These are phyloP conservation scores for Cynodonichthys magdalenae DNA, from an alignment of 2,797 vertebrate species.

Conservation along the genomic window DNA sequence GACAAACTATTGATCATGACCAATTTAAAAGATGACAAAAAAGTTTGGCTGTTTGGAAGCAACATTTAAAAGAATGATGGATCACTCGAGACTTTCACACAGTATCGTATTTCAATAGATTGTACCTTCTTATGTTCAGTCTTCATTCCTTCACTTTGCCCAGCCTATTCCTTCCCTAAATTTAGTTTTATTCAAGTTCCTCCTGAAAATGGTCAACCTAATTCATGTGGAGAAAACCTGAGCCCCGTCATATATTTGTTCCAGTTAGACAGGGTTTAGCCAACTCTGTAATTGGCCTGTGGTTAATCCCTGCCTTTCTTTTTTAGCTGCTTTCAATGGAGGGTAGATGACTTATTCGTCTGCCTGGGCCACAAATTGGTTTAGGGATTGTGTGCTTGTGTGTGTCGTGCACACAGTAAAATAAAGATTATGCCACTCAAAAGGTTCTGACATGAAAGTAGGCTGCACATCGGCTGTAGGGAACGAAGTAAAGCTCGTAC, in stretches of 20 bases:
- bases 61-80: not conserved
- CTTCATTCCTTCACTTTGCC: constrained; percentile 3
- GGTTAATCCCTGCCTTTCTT: constrained; percentile 75
- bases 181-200: constrained; percentile 34
- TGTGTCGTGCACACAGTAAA: not conserved
- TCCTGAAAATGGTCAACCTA: constrained; percentile 44
- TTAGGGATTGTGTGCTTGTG: constrained; percentile 41
- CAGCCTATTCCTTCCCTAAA: constrained; percentile 1
- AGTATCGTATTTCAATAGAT: not conserved
- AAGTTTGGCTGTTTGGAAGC: not conserved
- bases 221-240: constrained; percentile 49
- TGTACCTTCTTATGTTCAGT: not conserved
- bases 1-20: not conserved
- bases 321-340: constrained; percentile 63
- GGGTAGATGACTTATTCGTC: constrained; percentile 62
- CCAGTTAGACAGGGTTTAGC: constrained; percentile 70
- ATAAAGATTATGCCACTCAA: constrained; percentile 17
- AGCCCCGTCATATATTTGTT: constrained; percentile 59
- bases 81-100: not conserved
- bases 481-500: constrained; percentile 7
- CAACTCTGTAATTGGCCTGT: constrained; percentile 75
- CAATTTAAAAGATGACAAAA: not conserved
- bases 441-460: constrained; percentile 17
- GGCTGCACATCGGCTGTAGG: constrained; percentile 9
- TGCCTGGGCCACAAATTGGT: constrained; percentile 63